Conservation (phyloP, 2,888 invertebrate species). For the Branchinecta sandiegonensis region DNA sequence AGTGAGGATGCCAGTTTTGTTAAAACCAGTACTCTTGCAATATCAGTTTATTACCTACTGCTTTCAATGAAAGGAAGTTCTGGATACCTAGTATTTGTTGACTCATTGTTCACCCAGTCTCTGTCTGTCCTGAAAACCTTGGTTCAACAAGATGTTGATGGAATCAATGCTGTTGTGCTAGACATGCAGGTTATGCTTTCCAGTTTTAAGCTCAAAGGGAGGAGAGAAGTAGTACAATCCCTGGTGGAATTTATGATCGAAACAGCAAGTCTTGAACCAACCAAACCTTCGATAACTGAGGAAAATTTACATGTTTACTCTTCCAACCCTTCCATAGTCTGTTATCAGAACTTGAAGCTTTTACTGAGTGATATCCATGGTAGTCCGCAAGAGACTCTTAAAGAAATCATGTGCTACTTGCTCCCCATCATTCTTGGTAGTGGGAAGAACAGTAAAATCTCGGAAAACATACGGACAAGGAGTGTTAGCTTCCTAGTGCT, state of each 20-base stretch:
- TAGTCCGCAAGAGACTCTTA: conserved; percentile 5
- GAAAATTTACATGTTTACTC: not conserved
- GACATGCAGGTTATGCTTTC: not conserved
- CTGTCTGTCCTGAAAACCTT: not conserved
- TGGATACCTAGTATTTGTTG: conserved; percentile 3
- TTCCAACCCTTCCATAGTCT: not conserved
- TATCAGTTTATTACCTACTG: not conserved
- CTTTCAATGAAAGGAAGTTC: conserved; percentile 4
- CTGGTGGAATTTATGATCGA: conserved; percentile 1
- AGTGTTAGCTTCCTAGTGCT: conserved; percentile 1
- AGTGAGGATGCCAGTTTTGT: not conserved
- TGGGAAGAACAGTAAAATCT: not conserved
- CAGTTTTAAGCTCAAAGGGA: conserved; percentile 5
- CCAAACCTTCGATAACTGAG: not conserved
- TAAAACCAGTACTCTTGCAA: not conserved
- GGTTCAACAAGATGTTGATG: not conserved
- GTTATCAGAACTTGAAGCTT: not conserved
- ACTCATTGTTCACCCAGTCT: not conserved
- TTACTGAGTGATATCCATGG: conserved; percentile 6
- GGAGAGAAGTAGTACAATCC: not conserved
- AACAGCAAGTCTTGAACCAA: conserved; percentile 5
- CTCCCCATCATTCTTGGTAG: not conserved
- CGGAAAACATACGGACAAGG: conserved; percentile 9
- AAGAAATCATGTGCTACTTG: not conserved
- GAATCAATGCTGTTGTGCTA: not conserved